Percentiles rank a stretch among this genome's conserved stretches.
phyloP scores from a whole-genome alignment of 2,888 invertebrate species.

The Drosophila lutescens region DNA sequence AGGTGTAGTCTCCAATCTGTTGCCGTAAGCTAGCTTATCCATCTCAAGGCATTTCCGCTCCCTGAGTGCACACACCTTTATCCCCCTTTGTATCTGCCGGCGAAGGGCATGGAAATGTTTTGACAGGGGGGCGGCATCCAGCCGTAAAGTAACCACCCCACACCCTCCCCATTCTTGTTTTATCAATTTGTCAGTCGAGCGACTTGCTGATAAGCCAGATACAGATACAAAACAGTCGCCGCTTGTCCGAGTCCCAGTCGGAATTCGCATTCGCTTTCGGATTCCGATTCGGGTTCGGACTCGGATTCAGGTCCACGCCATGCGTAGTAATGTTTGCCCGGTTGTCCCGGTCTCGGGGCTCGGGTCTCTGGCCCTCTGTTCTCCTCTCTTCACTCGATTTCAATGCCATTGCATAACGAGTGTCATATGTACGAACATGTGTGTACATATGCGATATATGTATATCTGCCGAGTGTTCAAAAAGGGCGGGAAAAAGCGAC shows the following conservation, averaged over 20 bases:
- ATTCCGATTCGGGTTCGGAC: slow-evolving; percentile 11
- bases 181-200: slow-evolving; percentile 71
- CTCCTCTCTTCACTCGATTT: slow-evolving; percentile 31
- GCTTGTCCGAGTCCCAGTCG: slow-evolving; percentile 3
- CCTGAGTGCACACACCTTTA: slow-evolving; percentile 21
- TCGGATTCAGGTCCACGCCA: slow-evolving; percentile 25
- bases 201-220: slow-evolving; percentile 72
- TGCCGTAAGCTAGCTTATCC: slow-evolving; percentile 24
- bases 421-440: slow-evolving; percentile 39
- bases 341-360: slow-evolving; percentile 15
- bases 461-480: slow-evolving; percentile 40
- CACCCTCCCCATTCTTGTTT: slow-evolving; percentile 31
- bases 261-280: slow-evolving; percentile 5
- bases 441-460: slow-evolving; percentile 12
- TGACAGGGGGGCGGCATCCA: slow-evolving; percentile 13
- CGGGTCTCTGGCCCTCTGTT: neutral
- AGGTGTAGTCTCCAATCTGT: slow-evolving; percentile 26
- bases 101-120: slow-evolving; percentile 35
- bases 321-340: slow-evolving; percentile 43
- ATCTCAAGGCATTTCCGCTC: slow-evolving; percentile 33
- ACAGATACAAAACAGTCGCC: slow-evolving; percentile 41
- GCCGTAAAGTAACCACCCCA: neutral
- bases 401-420: slow-evolving; percentile 69
- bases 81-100: slow-evolving; percentile 22
- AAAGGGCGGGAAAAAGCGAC: slow-evolving; percentile 70